Evolutionary conservation across 2,797 vertebrate genomes (phyloP).

Genomic region (Falco naumanni): DNA sequence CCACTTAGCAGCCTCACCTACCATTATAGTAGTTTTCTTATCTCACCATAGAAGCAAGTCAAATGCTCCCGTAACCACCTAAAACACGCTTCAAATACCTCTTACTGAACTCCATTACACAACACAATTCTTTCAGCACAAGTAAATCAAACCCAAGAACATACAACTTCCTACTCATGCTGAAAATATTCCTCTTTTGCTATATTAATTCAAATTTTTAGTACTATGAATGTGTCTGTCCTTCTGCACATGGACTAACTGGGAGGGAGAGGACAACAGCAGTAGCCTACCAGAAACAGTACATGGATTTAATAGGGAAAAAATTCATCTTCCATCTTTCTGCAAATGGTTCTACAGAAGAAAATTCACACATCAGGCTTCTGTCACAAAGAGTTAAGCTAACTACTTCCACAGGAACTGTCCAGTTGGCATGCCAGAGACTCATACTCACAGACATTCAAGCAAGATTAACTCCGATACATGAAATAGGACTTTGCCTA

Average conservation of each 20-base stretch:
- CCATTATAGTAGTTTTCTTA: background rate
- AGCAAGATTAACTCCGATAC: background rate
- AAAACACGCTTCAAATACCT: background rate
- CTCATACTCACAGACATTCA: background rate
- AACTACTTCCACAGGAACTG: background rate
- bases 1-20: background rate
- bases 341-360: background rate
- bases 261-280: background rate
- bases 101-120: background rate
- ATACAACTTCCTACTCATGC: background rate
- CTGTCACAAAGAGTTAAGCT: background rate
- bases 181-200: background rate
- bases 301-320: background rate
- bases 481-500: background rate
- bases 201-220: background rate
- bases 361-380: background rate
- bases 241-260: background rate
- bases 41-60: background rate
- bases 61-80: background rate
- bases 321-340: background rate
- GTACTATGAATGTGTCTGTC: background rate
- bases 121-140: background rate
- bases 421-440: background rate
- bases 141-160: background rate
- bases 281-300: background rate